Evolutionary conservation across 2,797 vertebrate species (phyloP), one percentile per base, ranked within the genome.

Genomic region (Rachycentron canadum): DNA sequence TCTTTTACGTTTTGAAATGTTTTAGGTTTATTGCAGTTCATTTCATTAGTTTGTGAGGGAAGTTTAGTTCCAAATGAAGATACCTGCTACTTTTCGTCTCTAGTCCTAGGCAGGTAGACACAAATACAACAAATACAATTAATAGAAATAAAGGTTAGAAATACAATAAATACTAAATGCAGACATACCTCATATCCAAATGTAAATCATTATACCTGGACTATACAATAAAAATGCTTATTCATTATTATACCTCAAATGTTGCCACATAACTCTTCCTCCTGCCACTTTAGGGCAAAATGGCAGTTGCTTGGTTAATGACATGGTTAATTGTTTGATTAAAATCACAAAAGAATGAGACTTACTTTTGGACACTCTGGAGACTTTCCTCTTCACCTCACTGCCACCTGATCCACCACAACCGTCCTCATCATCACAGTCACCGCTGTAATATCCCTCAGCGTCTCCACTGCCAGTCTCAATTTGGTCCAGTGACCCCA

Each of bases 371-470:
- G 93, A 86, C 70, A 94, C 87, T 80, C 84, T 84, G 50, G 66
- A 61, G 76, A 82, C 76, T 81, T 87, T 95, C 77, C 79, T 94
- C 59, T 83, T 95, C 12, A 88, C 81, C 75, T 96, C 95, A 30
- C 94, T 94, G 0, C 92, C 95, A 47, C 96, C 97, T 1, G 97
- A 97, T 41, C 93, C 96, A 21, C 81, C 85, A 0, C 97, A 98
- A 0, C 95, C 96, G 0, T 97, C 97, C 82, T 98, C 97, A 4
- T 98, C 97, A 12, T 98, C 97, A 49, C 97, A 97, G 41, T 97
- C 96, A 2, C 97, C 97, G 5, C 97, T 98, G 88, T 93, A 91
- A 13, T 86, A 91, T 1, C 93, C 95, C 17, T 81, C 94, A 1
- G 56, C 26, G 19, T 96, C 94, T 78, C 96, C 95, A 49, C 95